Evolutionary conservation across 2,113 vertebrate species (phyloP).

Genomic region (Grammomys surdaster): DNA sequence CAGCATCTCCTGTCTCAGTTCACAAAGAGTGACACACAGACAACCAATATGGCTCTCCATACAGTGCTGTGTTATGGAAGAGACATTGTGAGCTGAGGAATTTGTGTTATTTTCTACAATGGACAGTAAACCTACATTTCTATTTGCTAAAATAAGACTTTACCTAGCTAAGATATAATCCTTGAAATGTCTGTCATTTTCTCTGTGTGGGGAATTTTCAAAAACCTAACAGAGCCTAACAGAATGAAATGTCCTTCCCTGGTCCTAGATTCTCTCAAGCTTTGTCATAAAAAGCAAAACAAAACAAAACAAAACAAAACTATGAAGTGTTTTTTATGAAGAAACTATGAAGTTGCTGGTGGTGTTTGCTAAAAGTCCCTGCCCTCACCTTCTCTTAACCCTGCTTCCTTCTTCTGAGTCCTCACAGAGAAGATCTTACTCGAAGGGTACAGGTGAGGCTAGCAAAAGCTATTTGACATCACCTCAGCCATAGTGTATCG

Average conservation of each 20-base stretch:
- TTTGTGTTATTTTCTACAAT: not conserved
- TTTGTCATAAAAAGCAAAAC: not conserved
- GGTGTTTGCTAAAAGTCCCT: not conserved
- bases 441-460: not conserved
- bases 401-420: not conserved
- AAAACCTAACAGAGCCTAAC: not conserved
- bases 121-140: not conserved
- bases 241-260: not conserved
- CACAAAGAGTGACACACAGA: not conserved
- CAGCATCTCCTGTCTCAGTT: not conserved
- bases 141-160: conserved; percentile 26
- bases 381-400: not conserved
- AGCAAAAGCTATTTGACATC: not conserved
- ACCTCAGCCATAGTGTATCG: not conserved
- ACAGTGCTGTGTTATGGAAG: not conserved
- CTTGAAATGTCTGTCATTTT: not conserved
- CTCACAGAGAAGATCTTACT: not conserved
- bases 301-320: not conserved
- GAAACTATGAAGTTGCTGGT: not conserved
- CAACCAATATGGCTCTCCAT: not conserved
- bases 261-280: not conserved
- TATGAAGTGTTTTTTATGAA: not conserved
- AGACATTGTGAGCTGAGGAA: not conserved
- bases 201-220: not conserved
- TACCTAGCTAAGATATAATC: not conserved